Base-by-base conservation (phyloP, 2,888 invertebrate genomes). In the Agriopis leucophaearia region DNA sequence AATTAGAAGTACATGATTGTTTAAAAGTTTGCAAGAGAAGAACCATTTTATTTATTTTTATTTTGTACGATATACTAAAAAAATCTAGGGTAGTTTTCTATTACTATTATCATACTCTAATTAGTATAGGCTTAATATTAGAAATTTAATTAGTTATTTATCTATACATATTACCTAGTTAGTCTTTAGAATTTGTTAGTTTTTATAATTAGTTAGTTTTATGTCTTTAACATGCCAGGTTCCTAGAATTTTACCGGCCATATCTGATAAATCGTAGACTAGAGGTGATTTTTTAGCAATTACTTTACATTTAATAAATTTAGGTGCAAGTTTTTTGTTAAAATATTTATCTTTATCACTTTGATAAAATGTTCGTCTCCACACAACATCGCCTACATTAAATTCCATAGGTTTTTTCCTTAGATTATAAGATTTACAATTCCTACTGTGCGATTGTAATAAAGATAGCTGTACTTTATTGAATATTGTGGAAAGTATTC, bases 321-420 rank as follows among this genome's bases (percentile, higher is more conserved):
- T 75, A 16, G 76, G 76, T 0, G 76, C 76, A 16, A 76, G 35
- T 58, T 78, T 78, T 54, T 75, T 78, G 9, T 36, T 48, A 44
- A 78, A 78, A 8, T 51, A 12, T 6, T 60, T 64, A 42, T 74
- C 72, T 58, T 77, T 76, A 35, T 78, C 72, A 36, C 77, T 76
- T 40, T 47, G 66, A 15, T 60, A 64, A 47, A 61, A 78, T 15
- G 70, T 47, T 0, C 72, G 9, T 71, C 72, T 12, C 52, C 44
- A 57, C 10, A 69, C 64, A 12, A 61, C 12, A 57, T 54, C 74
- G 42, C 64, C 75, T 69, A 75, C 65, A 1, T 76, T 71, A 64
- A 76, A 76, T 38, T 77, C 75, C 4, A 16, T 52, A 9, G 12
- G 0, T 65, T 70, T 72, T 0, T 74, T 57, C 0, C 76, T 51